phyloP scores from a whole-genome alignment of 2,113 vertebrate species.

The Crotalus horridus region DNA sequence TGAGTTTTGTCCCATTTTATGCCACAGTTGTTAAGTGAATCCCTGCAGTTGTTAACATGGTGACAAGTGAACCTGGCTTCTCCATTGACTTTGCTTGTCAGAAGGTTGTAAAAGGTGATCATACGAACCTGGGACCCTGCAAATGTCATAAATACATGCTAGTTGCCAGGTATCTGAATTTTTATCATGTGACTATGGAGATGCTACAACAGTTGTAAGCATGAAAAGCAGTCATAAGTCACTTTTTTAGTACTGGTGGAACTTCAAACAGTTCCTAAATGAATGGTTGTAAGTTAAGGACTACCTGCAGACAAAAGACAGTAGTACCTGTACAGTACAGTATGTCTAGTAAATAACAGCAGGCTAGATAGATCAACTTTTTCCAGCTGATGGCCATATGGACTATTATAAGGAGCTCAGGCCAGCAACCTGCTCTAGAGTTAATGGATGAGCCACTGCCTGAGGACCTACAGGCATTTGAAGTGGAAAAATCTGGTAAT shows the following conservation, averaged over 20 bases:
- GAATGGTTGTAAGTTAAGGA: neutral
- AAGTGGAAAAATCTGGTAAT: neutral
- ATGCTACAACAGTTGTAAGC: neutral
- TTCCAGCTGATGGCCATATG: neutral
- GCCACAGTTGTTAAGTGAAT: neutral
- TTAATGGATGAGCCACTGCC: no score
- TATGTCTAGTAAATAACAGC: neutral
- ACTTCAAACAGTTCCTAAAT: neutral
- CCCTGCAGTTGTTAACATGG: neutral
- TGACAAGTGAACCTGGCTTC: neutral
- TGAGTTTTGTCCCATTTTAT: neutral
- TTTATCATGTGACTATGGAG: neutral
- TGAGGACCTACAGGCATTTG: neutral
- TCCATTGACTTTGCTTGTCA: neutral
- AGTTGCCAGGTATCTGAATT: neutral
- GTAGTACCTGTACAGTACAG: neutral
- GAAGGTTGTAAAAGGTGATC: neutral
- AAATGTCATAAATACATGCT: neutral
- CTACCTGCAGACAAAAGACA: neutral
- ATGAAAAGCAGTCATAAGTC: neutral
- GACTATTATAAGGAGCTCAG: neutral
- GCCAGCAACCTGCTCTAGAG: neutral
- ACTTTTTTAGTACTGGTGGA: neutral
- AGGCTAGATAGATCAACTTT: neutral
- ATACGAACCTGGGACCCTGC: neutral